Conservation (phyloP, 2,113 vertebrate genomes). For the Chaetura pelagica region DNA sequence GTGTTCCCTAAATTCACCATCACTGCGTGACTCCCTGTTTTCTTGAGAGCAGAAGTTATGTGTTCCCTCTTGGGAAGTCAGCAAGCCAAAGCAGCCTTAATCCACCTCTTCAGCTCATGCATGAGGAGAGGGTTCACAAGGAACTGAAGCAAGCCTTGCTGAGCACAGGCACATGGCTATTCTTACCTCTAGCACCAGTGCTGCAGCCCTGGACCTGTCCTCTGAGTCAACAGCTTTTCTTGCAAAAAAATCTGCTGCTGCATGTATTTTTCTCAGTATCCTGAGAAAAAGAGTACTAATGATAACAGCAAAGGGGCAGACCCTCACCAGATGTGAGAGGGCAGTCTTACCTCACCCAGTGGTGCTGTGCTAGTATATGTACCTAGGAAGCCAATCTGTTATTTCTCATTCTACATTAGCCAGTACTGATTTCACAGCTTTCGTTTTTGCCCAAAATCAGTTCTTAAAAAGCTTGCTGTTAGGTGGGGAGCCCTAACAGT, state of each 20-base stretch:
- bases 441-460: background rate
- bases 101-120: background rate
- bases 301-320: background rate
- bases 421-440: background rate
- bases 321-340: background rate
- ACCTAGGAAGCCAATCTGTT: background rate
- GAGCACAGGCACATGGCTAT: accelerated
- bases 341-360: background rate
- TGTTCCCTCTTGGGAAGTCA: background rate
- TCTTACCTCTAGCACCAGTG: background rate
- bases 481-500: background rate
- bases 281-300: background rate
- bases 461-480: background rate
- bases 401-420: background rate
- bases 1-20: background rate
- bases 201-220: background rate
- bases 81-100: background rate
- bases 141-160: background rate
- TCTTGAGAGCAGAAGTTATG: accelerated
- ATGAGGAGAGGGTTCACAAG: background rate
- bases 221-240: background rate
- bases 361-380: background rate
- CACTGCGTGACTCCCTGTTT: background rate
- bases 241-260: background rate
- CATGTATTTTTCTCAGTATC: background rate